A percentile compares a stretch with the other conserved stretches of the same genome.
These are phyloP conservation scores for Piscicola geometra DNA, from an alignment of 2,888 invertebrate species.

Conservation along the genomic window DNA sequence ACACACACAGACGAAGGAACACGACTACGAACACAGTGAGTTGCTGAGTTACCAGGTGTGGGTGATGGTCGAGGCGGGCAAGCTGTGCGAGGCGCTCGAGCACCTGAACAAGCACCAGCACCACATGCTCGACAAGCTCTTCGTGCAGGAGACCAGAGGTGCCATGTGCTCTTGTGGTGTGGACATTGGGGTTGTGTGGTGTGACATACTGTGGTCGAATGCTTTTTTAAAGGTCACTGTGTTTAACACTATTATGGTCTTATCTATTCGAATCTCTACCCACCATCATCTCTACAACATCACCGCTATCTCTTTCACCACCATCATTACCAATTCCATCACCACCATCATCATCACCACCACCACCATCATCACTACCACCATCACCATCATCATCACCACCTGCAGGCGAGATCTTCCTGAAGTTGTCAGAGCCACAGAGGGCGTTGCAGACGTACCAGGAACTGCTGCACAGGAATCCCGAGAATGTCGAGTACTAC, in stretches of 20 bases:
- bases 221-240: not conserved
- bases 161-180: constrained; percentile 45
- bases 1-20: constrained; percentile 49
- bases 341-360: too few relatives aligned
- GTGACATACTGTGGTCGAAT: not conserved
- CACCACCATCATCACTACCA: too few relatives aligned
- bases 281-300: not conserved
- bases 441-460: constrained; percentile 78
- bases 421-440: constrained; percentile 59
- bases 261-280: not conserved
- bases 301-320: too few relatives aligned
- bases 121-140: constrained; percentile 89
- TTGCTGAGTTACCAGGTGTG: constrained; percentile 91
- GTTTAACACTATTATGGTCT: not conserved
- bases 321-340: too few relatives aligned
- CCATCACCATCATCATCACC: too few relatives aligned
- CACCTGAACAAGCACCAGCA: constrained; percentile 80
- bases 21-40: constrained; percentile 94
- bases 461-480: constrained; percentile 80
- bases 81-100: constrained; percentile 73
- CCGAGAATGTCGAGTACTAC: constrained; percentile 92
- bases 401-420: constrained; percentile 56
- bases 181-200: not conserved
- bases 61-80: constrained; percentile 87
- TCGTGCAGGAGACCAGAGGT: constrained; percentile 85